Evolutionary conservation across 2,113 vertebrate species (phyloP).

Genomic region (Rhea americana): DNA sequence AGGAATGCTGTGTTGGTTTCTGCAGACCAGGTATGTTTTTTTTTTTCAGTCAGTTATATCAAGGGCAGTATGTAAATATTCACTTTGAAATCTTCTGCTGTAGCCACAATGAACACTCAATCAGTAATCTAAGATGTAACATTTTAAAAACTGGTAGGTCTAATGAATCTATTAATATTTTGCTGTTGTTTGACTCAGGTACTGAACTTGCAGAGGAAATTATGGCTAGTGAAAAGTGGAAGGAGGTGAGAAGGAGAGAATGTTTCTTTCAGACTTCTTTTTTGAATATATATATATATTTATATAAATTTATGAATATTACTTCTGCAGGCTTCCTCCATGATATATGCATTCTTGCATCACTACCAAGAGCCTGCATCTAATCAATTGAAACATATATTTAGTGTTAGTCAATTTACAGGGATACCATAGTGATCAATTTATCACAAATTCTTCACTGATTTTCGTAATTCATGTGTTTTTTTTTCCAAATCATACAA

Average conservation of each 20-base stretch:
- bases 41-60: not conserved
- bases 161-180: not conserved
- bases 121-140: not conserved
- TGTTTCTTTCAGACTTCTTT: too few relatives aligned
- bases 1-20: not conserved
- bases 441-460: conserved; percentile 9
- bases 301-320: not conserved
- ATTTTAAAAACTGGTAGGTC: not conserved
- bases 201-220: not conserved
- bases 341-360: not conserved
- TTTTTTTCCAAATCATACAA: not conserved
- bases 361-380: not conserved
- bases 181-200: not conserved
- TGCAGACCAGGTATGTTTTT: not conserved
- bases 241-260: not conserved
- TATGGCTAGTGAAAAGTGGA: not conserved
- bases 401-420: conserved; percentile 16
- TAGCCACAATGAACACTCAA: not conserved
- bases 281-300: not conserved
- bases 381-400: conserved; percentile 11
- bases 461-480: conserved; percentile 1
- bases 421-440: not conserved
- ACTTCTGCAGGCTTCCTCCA: not conserved
- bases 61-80: not conserved
- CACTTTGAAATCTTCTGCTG: not conserved